phyloP scores from a whole-genome alignment of 2,888 invertebrate species.

The Drosophila kambysellisi region DNA sequence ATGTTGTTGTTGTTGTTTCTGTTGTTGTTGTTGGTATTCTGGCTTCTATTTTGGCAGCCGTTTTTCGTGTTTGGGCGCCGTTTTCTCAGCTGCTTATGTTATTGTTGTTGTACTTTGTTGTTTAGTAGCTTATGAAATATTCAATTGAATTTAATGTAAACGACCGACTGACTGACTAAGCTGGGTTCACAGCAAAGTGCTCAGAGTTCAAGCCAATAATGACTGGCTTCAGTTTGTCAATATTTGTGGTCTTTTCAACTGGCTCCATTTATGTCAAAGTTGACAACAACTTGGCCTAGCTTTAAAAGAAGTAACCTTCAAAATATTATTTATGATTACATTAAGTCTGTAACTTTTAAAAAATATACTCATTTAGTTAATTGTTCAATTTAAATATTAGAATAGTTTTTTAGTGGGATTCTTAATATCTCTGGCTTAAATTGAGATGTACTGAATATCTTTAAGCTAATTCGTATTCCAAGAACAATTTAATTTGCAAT shows the following conservation, averaged over 20 bases:
- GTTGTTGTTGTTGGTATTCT: conserved; percentile 11
- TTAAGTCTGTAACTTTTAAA: too few species aligned
- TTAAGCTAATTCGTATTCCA: background rate
- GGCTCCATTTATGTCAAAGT: background rate
- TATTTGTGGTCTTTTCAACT: conserved; percentile 21
- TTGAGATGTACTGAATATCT: background rate
- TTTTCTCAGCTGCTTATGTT: conserved; percentile 39
- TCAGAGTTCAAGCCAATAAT: conserved; percentile 53
- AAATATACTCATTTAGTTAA: too few species aligned
- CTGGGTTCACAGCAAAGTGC: conserved; percentile 60
- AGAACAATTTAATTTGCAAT: background rate
- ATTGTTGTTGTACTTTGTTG: conserved; percentile 50
- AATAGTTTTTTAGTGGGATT: background rate
- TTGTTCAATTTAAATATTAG: too few species aligned
- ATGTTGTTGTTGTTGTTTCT: too few species aligned
- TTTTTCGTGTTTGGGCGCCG: conserved; percentile 53
- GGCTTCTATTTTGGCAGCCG: conserved; percentile 55
- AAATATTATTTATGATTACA: too few species aligned
- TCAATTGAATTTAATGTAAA: conserved; percentile 76
- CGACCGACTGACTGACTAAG: conserved; percentile 70
- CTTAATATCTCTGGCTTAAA: background rate
- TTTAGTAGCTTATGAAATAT: conserved; percentile 75
- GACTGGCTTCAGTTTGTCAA: conserved; percentile 31
- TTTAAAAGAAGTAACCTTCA: background rate
- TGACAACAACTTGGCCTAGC: background rate